Percentiles rank a stretch among this genome's conserved stretches.
phyloP scores from a whole-genome alignment of 2,888 invertebrate genomes.

The Cenopis cana region DNA sequence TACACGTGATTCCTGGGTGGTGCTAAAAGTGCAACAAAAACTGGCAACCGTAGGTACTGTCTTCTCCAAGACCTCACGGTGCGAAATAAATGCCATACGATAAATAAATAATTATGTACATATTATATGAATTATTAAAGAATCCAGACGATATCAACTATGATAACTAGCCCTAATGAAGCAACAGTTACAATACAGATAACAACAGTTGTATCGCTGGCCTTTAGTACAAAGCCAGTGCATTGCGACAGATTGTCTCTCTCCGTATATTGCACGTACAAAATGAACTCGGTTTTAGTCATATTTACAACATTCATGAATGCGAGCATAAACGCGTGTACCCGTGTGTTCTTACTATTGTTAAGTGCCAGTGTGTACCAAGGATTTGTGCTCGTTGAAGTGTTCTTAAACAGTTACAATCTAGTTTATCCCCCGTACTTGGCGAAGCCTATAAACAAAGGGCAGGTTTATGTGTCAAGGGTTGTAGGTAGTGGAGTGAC shows the following conservation, averaged over 20 bases:
- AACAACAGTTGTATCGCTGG: slow-evolving; percentile 15
- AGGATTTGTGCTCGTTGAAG: slow-evolving; percentile 71
- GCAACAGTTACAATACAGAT: slow-evolving; percentile 24
- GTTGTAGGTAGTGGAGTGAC: slow-evolving; percentile 52
- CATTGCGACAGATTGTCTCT: slow-evolving; percentile 19
- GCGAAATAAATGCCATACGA: too few relatives aligned
- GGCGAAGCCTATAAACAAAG: slow-evolving; percentile 55
- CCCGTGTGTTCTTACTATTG: slow-evolving; percentile 67
- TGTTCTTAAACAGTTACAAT: slow-evolving; percentile 72
- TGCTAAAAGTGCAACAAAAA: too few relatives aligned
- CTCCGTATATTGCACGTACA: slow-evolving; percentile 30
- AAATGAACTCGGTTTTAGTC: slow-evolving; percentile 59
- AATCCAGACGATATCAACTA: slow-evolving; percentile 26
- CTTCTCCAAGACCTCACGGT: too few relatives aligned
- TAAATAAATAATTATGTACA: too few relatives aligned
- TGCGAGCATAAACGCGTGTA: slow-evolving; percentile 61
- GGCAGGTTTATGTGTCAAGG: slow-evolving; percentile 50
- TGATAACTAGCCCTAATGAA: slow-evolving; percentile 37
- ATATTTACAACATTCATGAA: slow-evolving; percentile 63
- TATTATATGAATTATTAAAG: neutral
- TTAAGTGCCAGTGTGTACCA: slow-evolving; percentile 73
- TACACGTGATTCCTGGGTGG: too few relatives aligned
- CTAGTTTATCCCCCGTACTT: slow-evolving; percentile 71
- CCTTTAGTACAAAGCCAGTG: slow-evolving; percentile 21
- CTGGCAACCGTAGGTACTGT: too few relatives aligned